These are phyloP conservation scores for Batillaria attramentaria DNA, from an alignment of 1,140 invertebrate genomes.

Conservation along the genomic window DNA sequence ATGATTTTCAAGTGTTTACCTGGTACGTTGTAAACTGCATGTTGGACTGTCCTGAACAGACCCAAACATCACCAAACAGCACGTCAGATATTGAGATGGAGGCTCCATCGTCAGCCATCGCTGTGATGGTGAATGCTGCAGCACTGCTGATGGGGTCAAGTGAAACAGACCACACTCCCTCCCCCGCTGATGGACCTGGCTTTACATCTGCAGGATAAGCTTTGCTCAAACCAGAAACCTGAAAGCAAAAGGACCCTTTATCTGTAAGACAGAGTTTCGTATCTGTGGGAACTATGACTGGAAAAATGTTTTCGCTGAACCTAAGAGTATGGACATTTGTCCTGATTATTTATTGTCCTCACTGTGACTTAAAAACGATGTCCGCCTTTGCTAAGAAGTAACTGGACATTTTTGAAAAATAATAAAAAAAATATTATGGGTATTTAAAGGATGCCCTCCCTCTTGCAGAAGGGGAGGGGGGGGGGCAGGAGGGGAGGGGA, in stretches of 20 bases:
- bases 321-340: too few relatives aligned
- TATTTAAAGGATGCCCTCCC: too few relatives aligned
- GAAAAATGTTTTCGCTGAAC: too few relatives aligned
- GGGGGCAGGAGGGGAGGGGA: too few relatives aligned
- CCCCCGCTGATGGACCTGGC: slow-evolving; percentile 15
- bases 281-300: too few relatives aligned
- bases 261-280: background rate
- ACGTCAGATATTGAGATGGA: slow-evolving; percentile 55
- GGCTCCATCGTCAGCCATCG: slow-evolving; percentile 37
- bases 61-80: slow-evolving; percentile 68
- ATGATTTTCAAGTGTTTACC: too few relatives aligned
- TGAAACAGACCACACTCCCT: slow-evolving; percentile 39
- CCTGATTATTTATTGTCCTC: too few relatives aligned
- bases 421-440: too few relatives aligned
- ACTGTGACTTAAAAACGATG: too few relatives aligned
- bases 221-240: slow-evolving; percentile 4
- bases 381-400: too few relatives aligned
- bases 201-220: slow-evolving; percentile 13
- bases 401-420: too few relatives aligned
- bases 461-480: too few relatives aligned
- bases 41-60: slow-evolving; percentile 69
- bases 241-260: background rate
- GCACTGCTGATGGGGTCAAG: slow-evolving; percentile 34
- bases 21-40: slow-evolving; percentile 59
- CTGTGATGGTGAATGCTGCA: slow-evolving; percentile 45